phyloP scores from a whole-genome alignment of 2,888 invertebrate species.

The Nudaria mundana region DNA sequence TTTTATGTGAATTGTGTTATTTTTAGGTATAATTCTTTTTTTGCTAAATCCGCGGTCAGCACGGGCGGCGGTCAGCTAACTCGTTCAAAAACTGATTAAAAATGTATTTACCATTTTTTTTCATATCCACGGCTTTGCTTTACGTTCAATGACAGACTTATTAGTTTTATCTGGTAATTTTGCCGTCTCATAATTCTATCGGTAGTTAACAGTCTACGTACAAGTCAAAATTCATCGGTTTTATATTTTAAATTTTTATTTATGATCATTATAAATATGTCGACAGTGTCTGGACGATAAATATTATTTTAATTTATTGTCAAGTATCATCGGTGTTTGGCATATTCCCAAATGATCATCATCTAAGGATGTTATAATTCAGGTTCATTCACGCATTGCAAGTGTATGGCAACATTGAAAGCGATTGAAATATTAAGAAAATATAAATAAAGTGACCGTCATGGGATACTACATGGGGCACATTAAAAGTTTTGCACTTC shows the following conservation, averaged over 20 bases:
- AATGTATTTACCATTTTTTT: too few relatives aligned
- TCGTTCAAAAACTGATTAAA: too few relatives aligned
- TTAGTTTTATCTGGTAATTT: too few relatives aligned
- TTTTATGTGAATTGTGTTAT: too few relatives aligned
- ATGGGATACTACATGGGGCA: too few relatives aligned
- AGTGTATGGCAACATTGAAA: constrained; percentile 37
- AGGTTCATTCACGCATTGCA: constrained; percentile 34
- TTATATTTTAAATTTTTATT: constrained; percentile 38
- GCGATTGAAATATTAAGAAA: constrained; percentile 1
- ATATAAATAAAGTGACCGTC: too few relatives aligned
- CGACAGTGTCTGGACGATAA: constrained; percentile 55
- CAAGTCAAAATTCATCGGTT: constrained; percentile 4
- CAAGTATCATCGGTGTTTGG: constrained; percentile 46
- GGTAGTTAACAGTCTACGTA: not conserved
- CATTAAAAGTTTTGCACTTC: too few relatives aligned
- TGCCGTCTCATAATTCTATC: constrained; percentile 10
- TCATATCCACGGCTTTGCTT: too few relatives aligned
- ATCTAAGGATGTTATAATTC: constrained; percentile 44
- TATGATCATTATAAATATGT: constrained; percentile 58
- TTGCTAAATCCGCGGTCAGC: too few relatives aligned
- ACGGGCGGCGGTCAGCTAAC: too few relatives aligned
- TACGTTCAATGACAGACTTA: too few relatives aligned
- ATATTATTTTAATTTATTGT: constrained; percentile 59
- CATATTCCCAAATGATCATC: constrained; percentile 45
- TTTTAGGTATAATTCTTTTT: too few relatives aligned